Conservation (phyloP, 2,797 vertebrate genomes). For the Mus caroli region DNA sequence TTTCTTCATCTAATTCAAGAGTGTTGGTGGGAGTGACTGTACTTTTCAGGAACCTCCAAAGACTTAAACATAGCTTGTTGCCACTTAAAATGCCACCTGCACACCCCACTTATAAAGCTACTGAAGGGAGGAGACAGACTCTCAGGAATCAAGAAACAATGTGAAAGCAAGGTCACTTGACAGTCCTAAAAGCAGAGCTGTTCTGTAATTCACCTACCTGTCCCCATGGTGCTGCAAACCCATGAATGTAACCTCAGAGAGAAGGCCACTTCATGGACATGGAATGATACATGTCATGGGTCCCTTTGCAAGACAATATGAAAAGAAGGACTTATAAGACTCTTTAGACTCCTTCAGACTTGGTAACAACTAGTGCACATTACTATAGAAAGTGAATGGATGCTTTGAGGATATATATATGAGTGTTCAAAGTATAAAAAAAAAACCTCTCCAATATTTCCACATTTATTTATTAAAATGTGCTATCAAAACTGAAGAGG, state of each 20-base stretch:
- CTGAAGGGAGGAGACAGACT: not conserved
- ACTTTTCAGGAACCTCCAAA: constrained; percentile 58
- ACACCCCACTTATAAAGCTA: constrained; percentile 49
- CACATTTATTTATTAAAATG: not conserved
- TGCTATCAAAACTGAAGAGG: not conserved
- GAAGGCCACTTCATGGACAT: not conserved
- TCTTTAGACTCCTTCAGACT: constrained; percentile 52
- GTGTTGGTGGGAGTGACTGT: constrained; percentile 41
- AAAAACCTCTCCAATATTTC: not conserved
- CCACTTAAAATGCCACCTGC: constrained; percentile 7
- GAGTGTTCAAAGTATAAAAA: constrained; percentile 40
- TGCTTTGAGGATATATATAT: constrained; percentile 18
- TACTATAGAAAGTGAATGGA: constrained; percentile 43
- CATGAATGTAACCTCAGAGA: constrained; percentile 10
- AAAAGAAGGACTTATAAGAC: constrained; percentile 62
- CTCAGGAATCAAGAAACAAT: constrained; percentile 14
- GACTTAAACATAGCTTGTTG: constrained; percentile 51
- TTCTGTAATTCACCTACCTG: not conserved
- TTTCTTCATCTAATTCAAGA: constrained; percentile 44
- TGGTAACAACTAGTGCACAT: constrained; percentile 43
- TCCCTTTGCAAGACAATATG: constrained; percentile 52
- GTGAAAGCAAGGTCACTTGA: not conserved
- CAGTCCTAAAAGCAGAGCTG: constrained; percentile 50
- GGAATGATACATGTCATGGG: constrained; percentile 16
- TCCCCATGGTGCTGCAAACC: not conserved